Conservation (phyloP, 2,113 vertebrate genomes). For the Eleginops maclovinus region DNA sequence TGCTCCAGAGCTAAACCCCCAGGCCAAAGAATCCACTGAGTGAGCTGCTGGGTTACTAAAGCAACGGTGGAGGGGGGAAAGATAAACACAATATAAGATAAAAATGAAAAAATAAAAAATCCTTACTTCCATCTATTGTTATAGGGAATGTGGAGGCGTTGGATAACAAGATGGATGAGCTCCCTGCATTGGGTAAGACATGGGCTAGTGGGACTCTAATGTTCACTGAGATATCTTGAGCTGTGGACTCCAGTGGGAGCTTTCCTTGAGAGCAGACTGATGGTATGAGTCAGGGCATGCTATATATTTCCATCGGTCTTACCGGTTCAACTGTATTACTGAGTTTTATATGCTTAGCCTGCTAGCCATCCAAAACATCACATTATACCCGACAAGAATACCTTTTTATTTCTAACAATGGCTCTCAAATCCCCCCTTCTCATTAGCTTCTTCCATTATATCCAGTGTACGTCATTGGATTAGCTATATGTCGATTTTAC, state of each 20-base stretch:
- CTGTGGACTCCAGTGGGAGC: constrained; percentile 49
- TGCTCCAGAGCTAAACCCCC: constrained; percentile 14
- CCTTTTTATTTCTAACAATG: neutral
- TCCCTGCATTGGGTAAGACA: constrained; percentile 56
- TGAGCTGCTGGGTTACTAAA: constrained; percentile 33
- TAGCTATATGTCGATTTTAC: neutral
- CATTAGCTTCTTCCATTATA: constrained; percentile 1
- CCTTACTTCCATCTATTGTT: constrained; percentile 51
- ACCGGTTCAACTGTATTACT: constrained; percentile 7
- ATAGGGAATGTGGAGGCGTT: constrained; percentile 26
- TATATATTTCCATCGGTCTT: constrained; percentile 17
- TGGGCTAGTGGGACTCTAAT: constrained; percentile 46
- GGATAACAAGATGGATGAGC: constrained; percentile 74
- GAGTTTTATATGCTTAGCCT: constrained; percentile 6
- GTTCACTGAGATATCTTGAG: constrained; percentile 56
- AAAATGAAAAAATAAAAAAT: constrained; percentile 13
- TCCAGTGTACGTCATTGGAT: neutral
- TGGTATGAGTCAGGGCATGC: constrained; percentile 36
- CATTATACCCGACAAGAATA: neutral
- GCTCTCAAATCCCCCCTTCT: neutral
- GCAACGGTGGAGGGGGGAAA: neutral
- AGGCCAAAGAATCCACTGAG: constrained; percentile 13
- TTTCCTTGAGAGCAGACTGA: constrained; percentile 50
- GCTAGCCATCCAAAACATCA: constrained; percentile 12
- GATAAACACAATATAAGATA: constrained; percentile 45